Base-by-base conservation (phyloP, 1,140 invertebrate species). In the Bilobella aurantiaca region DNA sequence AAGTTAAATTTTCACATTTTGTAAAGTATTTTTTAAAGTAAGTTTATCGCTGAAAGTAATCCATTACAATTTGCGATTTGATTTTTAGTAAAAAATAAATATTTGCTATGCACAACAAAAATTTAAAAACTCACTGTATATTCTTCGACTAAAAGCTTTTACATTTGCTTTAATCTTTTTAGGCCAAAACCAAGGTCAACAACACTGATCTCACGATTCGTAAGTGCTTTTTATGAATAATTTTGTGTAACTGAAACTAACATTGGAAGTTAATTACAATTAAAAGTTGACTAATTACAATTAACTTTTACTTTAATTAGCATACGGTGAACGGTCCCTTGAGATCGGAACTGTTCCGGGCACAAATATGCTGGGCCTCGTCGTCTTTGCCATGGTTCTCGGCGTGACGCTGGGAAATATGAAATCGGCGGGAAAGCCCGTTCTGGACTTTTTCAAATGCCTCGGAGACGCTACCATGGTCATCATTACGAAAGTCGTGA, bases 321-420 rank as follows among this genome's bases (percentile, higher is more conserved):
- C 37, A 3, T 49, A 28, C 25, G 59, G 62, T 29, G 64, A 66
- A 8, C 30, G 30, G 14, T 18, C 27, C 23, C 37, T 67, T 29
- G 47, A 57, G 42, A n/a, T 37, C 12, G 27, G 1, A 21, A 62
- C 32, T 49, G 29, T 23, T 1, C 5, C 1, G 2, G 66, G 66
- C 16, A 68, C 57, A 30, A 68, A 68, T 47, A 59, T 68, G 18
- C 62, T 68, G 62, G 66, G 66, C 12, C 37, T 68, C 21, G 61
- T 68, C 1, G 62, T 64, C 2, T 68, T 68, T 27, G 57, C 62
- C 18, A 64, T 61, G n/a, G 56, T 63, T 12, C 23, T 68, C 2
- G 66, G 53, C 2, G 46, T 64, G 28, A 60, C 57, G 14, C 27
- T 68, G 34, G 62, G 29, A 16, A 29, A 14, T 37, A 46, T 68